These are phyloP conservation scores for Lutjanus campechanus DNA, from an alignment of 2,797 vertebrate species.

Conservation along the genomic window DNA sequence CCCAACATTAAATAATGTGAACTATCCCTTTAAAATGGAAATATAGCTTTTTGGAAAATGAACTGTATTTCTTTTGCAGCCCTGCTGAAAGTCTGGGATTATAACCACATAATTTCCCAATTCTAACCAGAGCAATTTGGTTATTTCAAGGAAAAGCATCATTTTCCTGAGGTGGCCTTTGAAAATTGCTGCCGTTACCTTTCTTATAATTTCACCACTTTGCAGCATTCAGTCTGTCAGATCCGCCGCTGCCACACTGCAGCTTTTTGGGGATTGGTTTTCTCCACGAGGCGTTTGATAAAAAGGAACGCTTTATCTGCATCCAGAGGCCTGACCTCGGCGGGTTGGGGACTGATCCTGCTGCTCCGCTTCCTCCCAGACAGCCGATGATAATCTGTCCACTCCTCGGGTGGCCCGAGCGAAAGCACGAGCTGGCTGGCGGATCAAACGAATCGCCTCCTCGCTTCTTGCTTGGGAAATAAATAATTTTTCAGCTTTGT, in stretches of 20 bases:
- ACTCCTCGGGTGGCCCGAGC: slow-evolving; percentile 58
- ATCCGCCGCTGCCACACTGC: slow-evolving; percentile 14
- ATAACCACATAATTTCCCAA: neutral
- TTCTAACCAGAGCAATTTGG: neutral
- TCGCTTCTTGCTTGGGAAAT: slow-evolving; percentile 20
- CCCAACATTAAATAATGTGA: too few species aligned
- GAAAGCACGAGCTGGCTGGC: slow-evolving; percentile 36
- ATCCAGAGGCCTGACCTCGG: slow-evolving; percentile 48
- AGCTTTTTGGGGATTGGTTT: slow-evolving; percentile 54
- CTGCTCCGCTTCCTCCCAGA: slow-evolving; percentile 51
- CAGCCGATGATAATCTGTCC: slow-evolving; percentile 63
- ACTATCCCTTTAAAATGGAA: neutral
- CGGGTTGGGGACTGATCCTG: slow-evolving; percentile 38
- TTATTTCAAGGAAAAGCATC: neutral
- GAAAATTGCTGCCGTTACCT: slow-evolving; percentile 13
- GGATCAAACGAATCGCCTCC: slow-evolving; percentile 50
- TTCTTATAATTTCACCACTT: slow-evolving; percentile 42
- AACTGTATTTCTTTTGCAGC: neutral
- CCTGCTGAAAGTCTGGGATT: neutral
- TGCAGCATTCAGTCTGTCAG: slow-evolving; percentile 32
- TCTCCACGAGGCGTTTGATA: slow-evolving; percentile 54
- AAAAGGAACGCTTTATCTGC: slow-evolving; percentile 55
- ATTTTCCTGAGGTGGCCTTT: slow-evolving; percentile 12
- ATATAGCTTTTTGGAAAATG: neutral
- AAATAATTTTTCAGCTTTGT: slow-evolving; percentile 32